Conservation (phyloP, 2,797 vertebrate genomes). For the Pantherophis alleghaniensis region DNA sequence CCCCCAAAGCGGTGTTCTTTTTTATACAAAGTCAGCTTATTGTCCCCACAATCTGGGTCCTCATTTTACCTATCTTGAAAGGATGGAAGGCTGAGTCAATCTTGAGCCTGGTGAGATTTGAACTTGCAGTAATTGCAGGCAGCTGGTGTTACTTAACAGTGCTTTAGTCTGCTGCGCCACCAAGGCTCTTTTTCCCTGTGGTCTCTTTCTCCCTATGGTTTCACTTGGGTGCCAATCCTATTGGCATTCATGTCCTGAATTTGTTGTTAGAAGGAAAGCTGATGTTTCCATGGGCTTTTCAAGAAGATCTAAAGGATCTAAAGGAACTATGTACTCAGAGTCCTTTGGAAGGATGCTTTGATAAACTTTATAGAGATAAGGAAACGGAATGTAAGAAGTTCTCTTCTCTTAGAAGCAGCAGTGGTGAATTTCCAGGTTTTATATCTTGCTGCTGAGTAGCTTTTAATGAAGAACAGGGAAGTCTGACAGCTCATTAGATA, state of each 20-base stretch:
- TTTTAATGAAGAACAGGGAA: neutral
- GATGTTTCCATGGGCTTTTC: neutral
- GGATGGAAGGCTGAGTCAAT: too few relatives aligned
- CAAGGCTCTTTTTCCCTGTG: too few relatives aligned
- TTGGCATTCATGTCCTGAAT: neutral
- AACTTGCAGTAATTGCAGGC: too few relatives aligned
- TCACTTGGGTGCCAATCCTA: neutral
- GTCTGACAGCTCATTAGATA: conserved; percentile 34
- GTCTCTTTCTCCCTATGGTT: neutral
- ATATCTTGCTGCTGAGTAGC: neutral
- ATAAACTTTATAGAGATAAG: neutral
- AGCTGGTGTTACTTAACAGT: too few relatives aligned
- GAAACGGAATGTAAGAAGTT: neutral
- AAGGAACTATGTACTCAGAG: neutral
- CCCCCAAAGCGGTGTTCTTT: too few relatives aligned
- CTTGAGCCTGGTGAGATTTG: too few relatives aligned
- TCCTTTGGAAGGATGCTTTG: neutral
- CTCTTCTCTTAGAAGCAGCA: neutral
- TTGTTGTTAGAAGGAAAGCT: neutral
- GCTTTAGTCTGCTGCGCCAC: too few relatives aligned
- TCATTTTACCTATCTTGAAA: too few relatives aligned
- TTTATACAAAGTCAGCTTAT: too few relatives aligned
- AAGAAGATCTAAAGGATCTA: neutral
- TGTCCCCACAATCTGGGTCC: too few relatives aligned
- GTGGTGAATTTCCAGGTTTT: neutral